Conservation (phyloP, 2,113 vertebrate genomes). For the Andinoacara biseriatus region DNA sequence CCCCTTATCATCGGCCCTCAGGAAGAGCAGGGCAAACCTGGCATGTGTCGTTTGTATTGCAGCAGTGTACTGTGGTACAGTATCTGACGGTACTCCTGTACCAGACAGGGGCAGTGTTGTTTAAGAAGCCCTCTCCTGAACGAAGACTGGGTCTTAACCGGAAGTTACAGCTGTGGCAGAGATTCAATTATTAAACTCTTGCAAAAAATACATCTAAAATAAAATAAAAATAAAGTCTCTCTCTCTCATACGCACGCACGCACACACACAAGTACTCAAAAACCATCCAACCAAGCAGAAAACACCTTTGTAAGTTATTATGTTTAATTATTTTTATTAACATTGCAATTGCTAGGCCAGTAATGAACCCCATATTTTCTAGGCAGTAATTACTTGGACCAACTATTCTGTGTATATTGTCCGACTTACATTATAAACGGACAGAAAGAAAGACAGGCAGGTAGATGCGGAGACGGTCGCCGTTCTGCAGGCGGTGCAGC, state of each 20-base stretch:
- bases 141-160: neutral
- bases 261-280: neutral
- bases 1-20: no score
- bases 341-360: neutral
- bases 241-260: no score
- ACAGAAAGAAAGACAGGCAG: neutral
- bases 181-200: neutral
- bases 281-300: neutral
- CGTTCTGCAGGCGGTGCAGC: conserved; percentile 27
- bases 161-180: neutral
- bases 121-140: conserved; percentile 7
- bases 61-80: no score
- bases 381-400: neutral
- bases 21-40: no score
- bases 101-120: conserved; percentile 14
- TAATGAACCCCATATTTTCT: neutral
- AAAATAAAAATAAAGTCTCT: neutral
- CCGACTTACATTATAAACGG: neutral
- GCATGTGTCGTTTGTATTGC: no score
- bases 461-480: neutral
- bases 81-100: neutral
- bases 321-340: neutral
- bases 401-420: neutral
- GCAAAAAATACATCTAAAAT: neutral
- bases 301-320: neutral